Base-by-base conservation (phyloP, 2,888 invertebrate genomes). In the Drosophila fulvimacula region DNA sequence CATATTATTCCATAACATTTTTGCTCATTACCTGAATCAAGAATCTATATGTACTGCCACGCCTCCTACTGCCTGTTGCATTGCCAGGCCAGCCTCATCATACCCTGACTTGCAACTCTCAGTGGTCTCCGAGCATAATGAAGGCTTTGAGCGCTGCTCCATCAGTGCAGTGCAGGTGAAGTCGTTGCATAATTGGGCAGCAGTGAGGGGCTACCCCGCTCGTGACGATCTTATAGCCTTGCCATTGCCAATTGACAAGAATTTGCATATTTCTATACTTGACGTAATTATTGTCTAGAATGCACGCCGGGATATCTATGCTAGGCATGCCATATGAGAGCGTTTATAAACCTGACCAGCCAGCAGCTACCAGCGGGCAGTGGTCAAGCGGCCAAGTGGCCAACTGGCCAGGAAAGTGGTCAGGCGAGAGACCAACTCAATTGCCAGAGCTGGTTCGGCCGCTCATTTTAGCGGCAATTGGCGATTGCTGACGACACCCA, bases 401-500 rank as follows among this genome's bases (percentile, higher is more conserved):
- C 52, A 41, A 57, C 27, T 66, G 59, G 30, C 17, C 49, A 38
- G 24, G 30, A 41, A 51, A 53, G 53, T 39, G 38, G 17, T 3
- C 42, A 21, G 10, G 52, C 34, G 52, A 57, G 60, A 66, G 60
- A 49, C 57, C 76, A 72, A 57, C 78, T 78, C 78, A 79, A 79
- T 79, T 76, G 73, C 58, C 62, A 5, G 57, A 48, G 59, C 60
- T 75, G 60, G 62, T 39, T 62, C 49, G 58, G 42, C 66, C 52
- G 41, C 39, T 59, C 69, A 59, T 73, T 71, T 64, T 69, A 72
- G 74, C 72, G 53, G 69, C 82, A 84, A 84, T 82, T 77, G 82
- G 71, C 86, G 79, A 86, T 83, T 83, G 79, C 81, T 77, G 83
- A 86, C 86, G 83, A 84, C 83, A 84, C 83, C 83, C 83, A 83